Base-by-base conservation (phyloP, 2,797 vertebrate genomes). In the Sebastes nivosus region DNA sequence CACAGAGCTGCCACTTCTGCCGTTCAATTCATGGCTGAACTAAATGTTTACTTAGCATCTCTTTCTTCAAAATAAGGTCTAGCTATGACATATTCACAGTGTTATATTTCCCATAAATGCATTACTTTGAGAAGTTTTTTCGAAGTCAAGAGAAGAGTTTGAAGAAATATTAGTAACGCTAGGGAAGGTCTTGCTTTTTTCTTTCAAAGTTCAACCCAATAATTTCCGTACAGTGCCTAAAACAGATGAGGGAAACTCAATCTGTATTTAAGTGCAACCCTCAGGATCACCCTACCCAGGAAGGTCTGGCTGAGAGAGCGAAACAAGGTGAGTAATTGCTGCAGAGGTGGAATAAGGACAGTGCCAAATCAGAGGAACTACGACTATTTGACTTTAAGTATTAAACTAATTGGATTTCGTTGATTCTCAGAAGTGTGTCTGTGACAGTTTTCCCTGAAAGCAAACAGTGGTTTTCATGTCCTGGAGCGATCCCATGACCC, bases 401-500 rank as follows among this genome's bases (percentile, higher is more conserved):
- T 86, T 90, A 75, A 81, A 68, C 79, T 92, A 93, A 94, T 93
- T 91, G 90, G 90, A 94, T 93, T 93, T 77, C 1, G 9, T 75
- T 83, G 81, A 91, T 91, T 93, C 90, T 86, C 67, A 72, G 83
- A 90, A 88, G 85, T 90, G 85, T 76, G 77, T 86, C 87, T 85
- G 86, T 79, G 83, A 84, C 85, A 65, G 83, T 86, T 83, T 79
- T 54, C 79, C 81, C 87, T 77, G 72, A 83, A 82, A 79, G 82
- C 80, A 90, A 91, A 86, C 82, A 77, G 83, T 69, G 73, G 82
- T 88, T 87, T 87, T 83, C 79, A 68, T 87, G 85, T 93, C 90
- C 91, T 65, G 75, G 75, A 84, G 59, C 55, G 72, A 89, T 88
- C 92, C 84, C 88, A 60, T 91, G 90, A 89, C 88, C 89, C 83